Base-by-base conservation (phyloP, 2,797 vertebrate genomes). In the Macroramphosus scolopax region DNA sequence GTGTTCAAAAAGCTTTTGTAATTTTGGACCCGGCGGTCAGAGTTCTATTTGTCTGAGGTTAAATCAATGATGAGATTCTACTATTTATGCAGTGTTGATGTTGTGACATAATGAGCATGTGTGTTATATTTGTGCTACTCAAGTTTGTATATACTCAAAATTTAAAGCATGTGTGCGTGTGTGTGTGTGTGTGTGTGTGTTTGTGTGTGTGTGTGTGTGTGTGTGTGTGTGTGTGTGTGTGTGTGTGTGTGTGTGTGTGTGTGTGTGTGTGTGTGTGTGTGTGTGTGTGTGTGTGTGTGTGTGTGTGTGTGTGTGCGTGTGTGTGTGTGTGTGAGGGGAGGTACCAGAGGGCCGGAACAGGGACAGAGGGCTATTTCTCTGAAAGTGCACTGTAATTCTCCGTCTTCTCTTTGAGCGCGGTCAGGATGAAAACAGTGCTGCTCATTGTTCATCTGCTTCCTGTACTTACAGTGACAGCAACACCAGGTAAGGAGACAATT, bases 401-500 rank as follows among this genome's bases (percentile, higher is more conserved):
- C 6, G 35, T 64, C 26, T 53, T 63, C 57, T 17, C 17, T 35
- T 22, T 11, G 37, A 56, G 41, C 43, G 13, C 3, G 11, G 51
- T 41, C 66, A 77, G 48, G 53, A 84, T 85, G 65, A 80, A 69
- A 62, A 61, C 67, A 33, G 38, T 8, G 3, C 41, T 80, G 61
- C 8, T 80, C 35, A 5, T 69, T 46, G 60, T 83, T 38, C 68
- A 11, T 52, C 44, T 87, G 38, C 47, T 82, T 17, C 25, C 57
- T 68, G 69, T 10, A 16, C 62, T 83, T 41, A 57, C 48, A 34
- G 60, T 30, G 17, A 38, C 47, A 4, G 46, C 55, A 20, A 17
- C 63, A 38, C 63, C 80, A 78, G 87, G 88, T 78, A 81, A 72
- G 81, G 79, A 68, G 34, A 51, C 44, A 1, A 10, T 2, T 50